A percentile compares a stretch with the other conserved stretches of the same genome.
Evolutionary conservation across 2,113 vertebrate genomes (phyloP).

Genomic region (Hylia prasina): DNA sequence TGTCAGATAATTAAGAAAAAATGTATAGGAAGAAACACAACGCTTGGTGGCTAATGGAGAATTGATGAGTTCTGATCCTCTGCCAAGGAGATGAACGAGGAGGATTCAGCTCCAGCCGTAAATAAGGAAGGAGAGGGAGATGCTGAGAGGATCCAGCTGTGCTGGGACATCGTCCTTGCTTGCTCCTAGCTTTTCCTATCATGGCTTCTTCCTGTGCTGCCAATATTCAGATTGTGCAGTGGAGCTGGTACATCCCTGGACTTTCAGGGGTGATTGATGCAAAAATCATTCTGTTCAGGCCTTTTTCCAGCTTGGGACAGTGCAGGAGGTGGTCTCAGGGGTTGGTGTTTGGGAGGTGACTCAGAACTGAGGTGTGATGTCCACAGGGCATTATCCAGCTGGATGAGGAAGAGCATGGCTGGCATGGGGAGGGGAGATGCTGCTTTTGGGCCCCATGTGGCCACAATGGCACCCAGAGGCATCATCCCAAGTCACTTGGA

Average conservation of each 20-base stretch:
- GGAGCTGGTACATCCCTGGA: neutral
- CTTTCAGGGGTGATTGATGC: neutral
- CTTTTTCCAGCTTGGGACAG: neutral
- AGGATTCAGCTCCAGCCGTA: neutral
- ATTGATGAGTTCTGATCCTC: neutral
- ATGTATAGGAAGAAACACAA: neutral
- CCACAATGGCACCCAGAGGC: neutral
- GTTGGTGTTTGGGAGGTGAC: neutral
- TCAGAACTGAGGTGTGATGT: neutral
- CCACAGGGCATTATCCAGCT: neutral
- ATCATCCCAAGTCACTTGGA: neutral
- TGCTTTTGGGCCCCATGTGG: neutral
- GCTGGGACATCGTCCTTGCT: neutral
- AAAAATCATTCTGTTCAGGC: neutral
- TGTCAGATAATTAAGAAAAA: neutral
- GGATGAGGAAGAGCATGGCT: rapidly evolving
- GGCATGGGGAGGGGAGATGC: neutral
- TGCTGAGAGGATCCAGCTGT: constrained; percentile 10
- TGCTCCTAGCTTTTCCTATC: neutral
- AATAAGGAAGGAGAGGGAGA: neutral
- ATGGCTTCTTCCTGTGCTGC: rapidly evolving
- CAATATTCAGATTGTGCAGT: rapidly evolving
- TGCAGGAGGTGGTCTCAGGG: rapidly evolving
- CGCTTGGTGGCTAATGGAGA: rapidly evolving
- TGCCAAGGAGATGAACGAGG: neutral